Percentiles rank a stretch among this genome's conserved stretches.
Conservation (phyloP, 2,113 vertebrate species). For the Lichenostomus cassidix region DNA sequence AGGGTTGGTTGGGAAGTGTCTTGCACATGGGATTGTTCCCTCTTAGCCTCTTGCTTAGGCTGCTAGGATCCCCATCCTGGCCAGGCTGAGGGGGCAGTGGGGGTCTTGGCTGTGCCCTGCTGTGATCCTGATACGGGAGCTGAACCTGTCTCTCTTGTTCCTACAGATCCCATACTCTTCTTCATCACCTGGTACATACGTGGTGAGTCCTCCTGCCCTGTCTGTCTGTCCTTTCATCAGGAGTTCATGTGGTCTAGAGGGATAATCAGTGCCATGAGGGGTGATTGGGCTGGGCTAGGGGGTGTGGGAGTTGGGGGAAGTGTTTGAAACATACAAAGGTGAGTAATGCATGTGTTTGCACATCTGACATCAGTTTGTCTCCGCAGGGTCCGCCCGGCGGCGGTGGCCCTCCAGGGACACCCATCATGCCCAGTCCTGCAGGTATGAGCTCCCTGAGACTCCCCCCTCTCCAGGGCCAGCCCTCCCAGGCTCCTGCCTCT, state of each 20-base stretch:
- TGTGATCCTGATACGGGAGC: fast-evolving
- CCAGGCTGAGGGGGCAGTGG: fast-evolving
- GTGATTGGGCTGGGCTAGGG: background rate
- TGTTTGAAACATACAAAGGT: fast-evolving
- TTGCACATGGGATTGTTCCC: background rate
- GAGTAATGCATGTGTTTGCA: fast-evolving
- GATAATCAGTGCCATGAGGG: fast-evolving
- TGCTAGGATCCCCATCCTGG: background rate
- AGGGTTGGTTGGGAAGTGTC: fast-evolving
- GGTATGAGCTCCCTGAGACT: slow-evolving; percentile 65
- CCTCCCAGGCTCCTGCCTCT: background rate
- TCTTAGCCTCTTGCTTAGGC: background rate
- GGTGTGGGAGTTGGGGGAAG: too few species aligned
- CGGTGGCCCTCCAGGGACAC: slow-evolving; percentile 95
- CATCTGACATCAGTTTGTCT: background rate
- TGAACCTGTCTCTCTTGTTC: slow-evolving; percentile 16
- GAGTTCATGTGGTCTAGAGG: fast-evolving
- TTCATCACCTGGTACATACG: slow-evolving; percentile 96
- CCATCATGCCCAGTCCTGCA: slow-evolving; percentile 99
- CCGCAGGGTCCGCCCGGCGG: slow-evolving; percentile 91
- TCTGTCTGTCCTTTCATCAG: fast-evolving
- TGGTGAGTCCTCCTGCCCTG: slow-evolving; percentile 79
- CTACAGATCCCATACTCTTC: slow-evolving; percentile 97
- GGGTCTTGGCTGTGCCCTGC: background rate
- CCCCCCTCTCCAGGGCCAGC: background rate